Evolutionary conservation across 2,888 invertebrate genomes (phyloP).

Genomic region (Chirona hameri): DNA sequence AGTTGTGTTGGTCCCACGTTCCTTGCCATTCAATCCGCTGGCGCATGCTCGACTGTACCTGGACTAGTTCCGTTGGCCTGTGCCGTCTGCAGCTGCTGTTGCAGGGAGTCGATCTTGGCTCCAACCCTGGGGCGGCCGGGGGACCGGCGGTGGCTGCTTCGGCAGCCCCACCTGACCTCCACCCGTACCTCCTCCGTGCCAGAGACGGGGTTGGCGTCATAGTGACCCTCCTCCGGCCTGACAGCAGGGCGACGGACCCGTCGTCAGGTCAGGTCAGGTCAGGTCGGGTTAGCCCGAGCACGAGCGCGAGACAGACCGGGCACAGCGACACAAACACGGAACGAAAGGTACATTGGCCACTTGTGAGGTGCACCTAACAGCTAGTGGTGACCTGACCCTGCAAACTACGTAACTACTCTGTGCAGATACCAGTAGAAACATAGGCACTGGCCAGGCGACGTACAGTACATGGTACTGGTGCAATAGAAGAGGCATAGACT

Average conservation of each 20-base stretch:
- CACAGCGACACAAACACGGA: not conserved
- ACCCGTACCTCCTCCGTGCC: not conserved
- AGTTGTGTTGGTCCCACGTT: no score
- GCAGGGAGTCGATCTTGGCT: slow-evolving; percentile 12
- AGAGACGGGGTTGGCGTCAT: slow-evolving; percentile 34
- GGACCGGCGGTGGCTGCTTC: not conserved
- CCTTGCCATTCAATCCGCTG: no score
- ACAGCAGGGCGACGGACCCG: slow-evolving; percentile 32
- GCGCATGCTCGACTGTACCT: not conserved
- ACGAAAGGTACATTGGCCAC: not conserved
- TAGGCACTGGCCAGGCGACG: no score
- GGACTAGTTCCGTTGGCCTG: slow-evolving; percentile 29
- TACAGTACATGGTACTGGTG: no score
- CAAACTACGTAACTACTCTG: no score
- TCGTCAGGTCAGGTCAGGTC: slow-evolving; percentile 30
- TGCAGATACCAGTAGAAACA: no score
- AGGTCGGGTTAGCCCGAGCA: no score
- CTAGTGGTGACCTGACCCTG: no score
- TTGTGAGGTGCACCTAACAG: no score
- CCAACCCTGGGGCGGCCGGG: not conserved
- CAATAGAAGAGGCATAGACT: no score
- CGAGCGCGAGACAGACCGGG: no score
- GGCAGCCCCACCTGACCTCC: not conserved
- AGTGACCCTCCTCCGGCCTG: slow-evolving; percentile 37
- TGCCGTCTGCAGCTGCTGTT: not conserved